A percentile compares a stretch with the other conserved stretches of the same genome.
Conservation (phyloP, 2,113 vertebrate genomes). For the Apaloderma vittatum region DNA sequence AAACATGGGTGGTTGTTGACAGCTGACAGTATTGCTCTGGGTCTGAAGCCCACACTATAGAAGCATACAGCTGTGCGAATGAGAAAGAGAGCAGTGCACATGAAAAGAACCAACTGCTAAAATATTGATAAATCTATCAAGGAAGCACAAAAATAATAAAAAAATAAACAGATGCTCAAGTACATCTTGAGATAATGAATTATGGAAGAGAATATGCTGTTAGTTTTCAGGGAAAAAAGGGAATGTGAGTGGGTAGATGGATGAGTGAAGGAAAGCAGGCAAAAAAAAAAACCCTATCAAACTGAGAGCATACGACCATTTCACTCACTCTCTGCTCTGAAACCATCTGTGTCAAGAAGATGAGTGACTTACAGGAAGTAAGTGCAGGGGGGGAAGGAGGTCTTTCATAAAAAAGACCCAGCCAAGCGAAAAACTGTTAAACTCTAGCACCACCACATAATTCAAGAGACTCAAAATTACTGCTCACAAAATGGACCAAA, state of each 20-base stretch:
- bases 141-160: conserved; percentile 78
- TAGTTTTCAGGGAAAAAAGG: neutral
- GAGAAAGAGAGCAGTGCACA: conserved; percentile 58
- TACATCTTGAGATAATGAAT: conserved; percentile 80
- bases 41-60: neutral
- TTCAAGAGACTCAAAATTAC: neutral
- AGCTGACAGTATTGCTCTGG: neutral
- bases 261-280: neutral
- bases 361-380: neutral
- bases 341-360: conserved; percentile 31
- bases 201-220: conserved; percentile 69
- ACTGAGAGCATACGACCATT: neutral
- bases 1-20: neutral
- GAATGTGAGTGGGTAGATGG: conserved; percentile 43
- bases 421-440: neutral
- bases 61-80: neutral
- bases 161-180: conserved; percentile 83
- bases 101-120: conserved; percentile 75
- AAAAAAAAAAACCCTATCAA: conserved; percentile 20
- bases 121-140: conserved; percentile 82
- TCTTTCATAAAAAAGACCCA: neutral
- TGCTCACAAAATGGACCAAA: neutral
- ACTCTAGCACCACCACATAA: neutral
- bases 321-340: conserved; percentile 27
- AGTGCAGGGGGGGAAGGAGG: neutral